Conservation (phyloP, 2,113 vertebrate species). For the Xiphorhynchus elegans region DNA sequence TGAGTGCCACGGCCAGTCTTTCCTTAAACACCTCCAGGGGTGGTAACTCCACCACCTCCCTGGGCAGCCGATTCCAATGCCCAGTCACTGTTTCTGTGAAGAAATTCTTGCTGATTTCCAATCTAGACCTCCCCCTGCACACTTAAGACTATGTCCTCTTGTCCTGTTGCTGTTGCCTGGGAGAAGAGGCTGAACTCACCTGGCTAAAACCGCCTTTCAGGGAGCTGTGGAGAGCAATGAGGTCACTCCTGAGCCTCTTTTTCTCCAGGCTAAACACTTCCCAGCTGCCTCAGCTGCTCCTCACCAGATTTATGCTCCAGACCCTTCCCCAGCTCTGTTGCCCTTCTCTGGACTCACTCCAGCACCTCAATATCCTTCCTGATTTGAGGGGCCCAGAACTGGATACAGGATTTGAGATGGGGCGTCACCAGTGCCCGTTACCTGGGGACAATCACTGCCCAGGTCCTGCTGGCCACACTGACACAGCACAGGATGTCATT, state of each 20-base stretch:
- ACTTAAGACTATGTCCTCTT: neutral
- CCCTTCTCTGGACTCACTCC: neutral
- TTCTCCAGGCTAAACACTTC: neutral
- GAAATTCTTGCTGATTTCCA: neutral
- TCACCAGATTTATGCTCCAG: neutral
- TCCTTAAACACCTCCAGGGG: neutral
- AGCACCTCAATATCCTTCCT: accelerated
- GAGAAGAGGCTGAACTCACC: neutral
- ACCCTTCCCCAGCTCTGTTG: neutral
- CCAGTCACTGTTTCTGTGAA: neutral
- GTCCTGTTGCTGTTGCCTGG: neutral
- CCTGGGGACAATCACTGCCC: neutral
- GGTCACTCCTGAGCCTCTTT: neutral
- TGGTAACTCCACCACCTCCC: neutral
- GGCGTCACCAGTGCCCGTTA: neutral
- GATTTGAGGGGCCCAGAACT: neutral
- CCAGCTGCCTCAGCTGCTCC: neutral
- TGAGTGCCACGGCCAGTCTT: accelerated
- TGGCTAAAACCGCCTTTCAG: neutral
- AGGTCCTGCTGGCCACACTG: neutral
- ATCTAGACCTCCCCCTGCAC: neutral
- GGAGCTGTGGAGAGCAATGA: neutral
- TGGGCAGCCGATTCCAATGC: neutral
- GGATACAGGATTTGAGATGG: accelerated
- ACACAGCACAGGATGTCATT: neutral